These are phyloP conservation scores for Clupea harengus DNA, from an alignment of 2,113 vertebrate species.

Conservation along the genomic window DNA sequence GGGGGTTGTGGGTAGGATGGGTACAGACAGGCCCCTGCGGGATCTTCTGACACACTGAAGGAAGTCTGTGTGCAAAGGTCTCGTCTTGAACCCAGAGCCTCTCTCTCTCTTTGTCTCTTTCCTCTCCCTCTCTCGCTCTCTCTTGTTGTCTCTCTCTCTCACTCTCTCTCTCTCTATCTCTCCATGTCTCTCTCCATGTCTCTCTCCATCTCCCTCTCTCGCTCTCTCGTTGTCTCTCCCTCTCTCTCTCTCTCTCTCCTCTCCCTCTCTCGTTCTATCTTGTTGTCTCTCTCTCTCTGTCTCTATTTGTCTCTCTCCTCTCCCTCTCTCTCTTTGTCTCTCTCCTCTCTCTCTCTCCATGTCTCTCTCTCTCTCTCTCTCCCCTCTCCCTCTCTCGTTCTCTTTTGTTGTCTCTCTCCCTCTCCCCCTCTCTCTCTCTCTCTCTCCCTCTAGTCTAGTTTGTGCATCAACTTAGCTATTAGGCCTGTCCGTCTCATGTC, in stretches of 20 bases:
- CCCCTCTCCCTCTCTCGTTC: neutral
- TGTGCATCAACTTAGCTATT: neutral
- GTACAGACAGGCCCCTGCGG: slow-evolving; percentile 47
- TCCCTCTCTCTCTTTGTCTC: neutral
- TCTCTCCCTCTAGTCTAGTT: neutral
- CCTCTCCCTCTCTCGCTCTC: neutral
- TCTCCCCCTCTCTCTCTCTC: neutral
- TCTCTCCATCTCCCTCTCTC: neutral
- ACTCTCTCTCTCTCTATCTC: neutral
- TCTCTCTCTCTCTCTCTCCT: neutral
- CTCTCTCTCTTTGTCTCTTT: neutral
- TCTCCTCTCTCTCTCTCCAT: neutral
- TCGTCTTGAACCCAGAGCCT: neutral
- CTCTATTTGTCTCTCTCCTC: neutral
- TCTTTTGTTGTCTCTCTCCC: neutral
- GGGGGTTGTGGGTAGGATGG: slow-evolving; percentile 36
- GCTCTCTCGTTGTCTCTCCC: neutral
- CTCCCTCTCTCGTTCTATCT: neutral
- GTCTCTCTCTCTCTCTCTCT: neutral
- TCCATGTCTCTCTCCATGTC: neutral
- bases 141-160: neutral
- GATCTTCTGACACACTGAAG: slow-evolving; percentile 37
- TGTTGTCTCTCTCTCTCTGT: neutral
- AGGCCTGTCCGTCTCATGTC: neutral
- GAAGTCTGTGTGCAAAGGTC: neutral